These are phyloP conservation scores for Helleia helle DNA, from an alignment of 2,888 invertebrate species.

Conservation along the genomic window DNA sequence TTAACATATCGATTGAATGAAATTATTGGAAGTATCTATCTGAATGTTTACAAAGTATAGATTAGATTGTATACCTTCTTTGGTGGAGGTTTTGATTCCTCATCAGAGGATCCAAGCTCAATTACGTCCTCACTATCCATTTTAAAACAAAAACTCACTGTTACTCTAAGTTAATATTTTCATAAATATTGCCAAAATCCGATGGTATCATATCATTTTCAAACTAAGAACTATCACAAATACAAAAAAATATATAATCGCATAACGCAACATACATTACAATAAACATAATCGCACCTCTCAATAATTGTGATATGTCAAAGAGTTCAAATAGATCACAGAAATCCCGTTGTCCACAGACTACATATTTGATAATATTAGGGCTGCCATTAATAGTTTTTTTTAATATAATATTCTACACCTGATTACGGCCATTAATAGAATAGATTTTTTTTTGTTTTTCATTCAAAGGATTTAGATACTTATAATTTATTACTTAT, in stretches of 20 bases:
- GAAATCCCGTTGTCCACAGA: no score
- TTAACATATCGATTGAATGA: not conserved
- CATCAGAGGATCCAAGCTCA: conserved; percentile 63
- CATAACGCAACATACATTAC: not conserved
- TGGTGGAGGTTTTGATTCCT: conserved; percentile 48
- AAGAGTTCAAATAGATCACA: no score
- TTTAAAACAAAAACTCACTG: not conserved
- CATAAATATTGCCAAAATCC: not conserved
- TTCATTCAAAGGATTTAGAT: no score
- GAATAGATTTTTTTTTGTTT: no score
- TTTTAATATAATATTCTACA: no score
- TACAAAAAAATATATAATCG: not conserved
- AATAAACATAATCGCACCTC: no score
- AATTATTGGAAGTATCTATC: not conserved
- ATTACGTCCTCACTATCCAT: conserved; percentile 62
- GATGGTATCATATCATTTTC: not conserved
- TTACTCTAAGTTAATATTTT: not conserved
- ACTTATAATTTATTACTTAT: no score
- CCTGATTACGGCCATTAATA: no score
- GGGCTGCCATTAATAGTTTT: no score
- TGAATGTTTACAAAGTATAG: no score
- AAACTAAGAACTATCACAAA: not conserved
- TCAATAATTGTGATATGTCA: no score
- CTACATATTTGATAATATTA: no score
- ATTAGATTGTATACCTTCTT: conserved; percentile 62